Evolutionary conservation across 2,888 invertebrate species (phyloP), one percentile per base, ranked within the genome.

Genomic region (Aspidiotus destructor): DNA sequence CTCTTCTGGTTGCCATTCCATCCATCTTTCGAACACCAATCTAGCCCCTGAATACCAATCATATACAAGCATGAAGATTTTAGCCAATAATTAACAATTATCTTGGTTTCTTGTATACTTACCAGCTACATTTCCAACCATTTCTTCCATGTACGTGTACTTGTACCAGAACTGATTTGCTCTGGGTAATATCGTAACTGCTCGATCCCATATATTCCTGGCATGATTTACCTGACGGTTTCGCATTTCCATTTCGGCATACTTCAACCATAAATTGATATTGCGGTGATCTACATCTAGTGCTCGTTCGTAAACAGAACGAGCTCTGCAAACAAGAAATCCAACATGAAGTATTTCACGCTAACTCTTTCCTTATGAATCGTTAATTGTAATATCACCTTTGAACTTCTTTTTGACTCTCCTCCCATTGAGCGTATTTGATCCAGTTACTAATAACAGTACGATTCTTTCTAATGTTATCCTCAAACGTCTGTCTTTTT

Each of bases 111-210:
- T 28, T 28, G 28, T 28, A 17, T 3, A 17, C 28, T 61, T 65
- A 74, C 95, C 96, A 60, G 97, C 92, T 54, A 96, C 86, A 80
- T 99, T 96, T 76, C 92, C 94, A 73, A 99, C 80, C 90, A 97
- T 95, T 79, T 99, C 99, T 77, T 99, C 99, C 98, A 99, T 99
- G 76, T 99, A 99, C 0, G 96, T 93, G 77, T 98, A 99, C 77
- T 99, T 99, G 80, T 98, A 97, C 99, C 99, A 99, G 78, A 98
- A 98, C 77, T 99, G 98, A 77, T 95, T 97, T 3, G 95, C 95
- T 73, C 98, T 81, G 0, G 99, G 99, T 74, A 99, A 81, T 73
- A 99, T 91, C 0, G 95, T 95, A 3, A 98, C 91, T 0, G 97
- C 99, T 72, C 99, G 82, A 78, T 99, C 98, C 94, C 97, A 99